Evolutionary conservation across 2,797 vertebrate species (phyloP).

Genomic region (Acanthiza pusilla): DNA sequence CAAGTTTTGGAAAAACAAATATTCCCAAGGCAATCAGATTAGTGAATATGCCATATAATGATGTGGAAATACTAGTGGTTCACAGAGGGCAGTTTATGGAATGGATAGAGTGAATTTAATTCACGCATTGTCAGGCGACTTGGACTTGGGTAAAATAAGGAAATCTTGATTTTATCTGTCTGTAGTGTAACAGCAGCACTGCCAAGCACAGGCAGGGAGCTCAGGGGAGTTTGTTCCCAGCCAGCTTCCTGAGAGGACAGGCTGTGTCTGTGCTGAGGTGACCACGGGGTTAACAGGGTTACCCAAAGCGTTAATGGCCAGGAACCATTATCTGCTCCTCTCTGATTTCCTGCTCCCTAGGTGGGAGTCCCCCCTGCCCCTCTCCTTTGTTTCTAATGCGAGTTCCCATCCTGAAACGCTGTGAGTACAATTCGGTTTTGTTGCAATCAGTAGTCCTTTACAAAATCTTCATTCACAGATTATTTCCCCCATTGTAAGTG

Average conservation of each 20-base stretch:
- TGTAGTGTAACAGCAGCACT: neutral
- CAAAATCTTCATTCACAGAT: constrained; percentile 42
- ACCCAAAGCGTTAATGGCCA: neutral
- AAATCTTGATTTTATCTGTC: constrained; percentile 2
- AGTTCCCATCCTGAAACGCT: constrained; percentile 53
- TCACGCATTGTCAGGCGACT: neutral
- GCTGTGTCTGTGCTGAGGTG: neutral
- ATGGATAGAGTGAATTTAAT: constrained; percentile 4
- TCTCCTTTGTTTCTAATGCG: constrained; percentile 28
- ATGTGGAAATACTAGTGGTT: constrained; percentile 35
- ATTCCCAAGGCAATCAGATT: constrained; percentile 64
- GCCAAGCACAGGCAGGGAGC: neutral
- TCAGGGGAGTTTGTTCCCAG: neutral
- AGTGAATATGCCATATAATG: constrained; percentile 10
- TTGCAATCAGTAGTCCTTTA: neutral
- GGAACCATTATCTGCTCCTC: constrained; percentile 34
- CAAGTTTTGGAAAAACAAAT: constrained; percentile 66
- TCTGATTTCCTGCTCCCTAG: constrained; percentile 44
- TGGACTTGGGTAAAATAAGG: neutral
- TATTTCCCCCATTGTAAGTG: constrained; percentile 34
- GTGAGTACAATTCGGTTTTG: constrained; percentile 28
- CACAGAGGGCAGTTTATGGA: constrained; percentile 33
- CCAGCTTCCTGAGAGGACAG: neutral
- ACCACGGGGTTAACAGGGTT: constrained; percentile 23
- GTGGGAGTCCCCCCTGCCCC: constrained; percentile 27